Conservation (phyloP, 92 coral and sea anemone genomes). For the Metridium senile region DNA sequence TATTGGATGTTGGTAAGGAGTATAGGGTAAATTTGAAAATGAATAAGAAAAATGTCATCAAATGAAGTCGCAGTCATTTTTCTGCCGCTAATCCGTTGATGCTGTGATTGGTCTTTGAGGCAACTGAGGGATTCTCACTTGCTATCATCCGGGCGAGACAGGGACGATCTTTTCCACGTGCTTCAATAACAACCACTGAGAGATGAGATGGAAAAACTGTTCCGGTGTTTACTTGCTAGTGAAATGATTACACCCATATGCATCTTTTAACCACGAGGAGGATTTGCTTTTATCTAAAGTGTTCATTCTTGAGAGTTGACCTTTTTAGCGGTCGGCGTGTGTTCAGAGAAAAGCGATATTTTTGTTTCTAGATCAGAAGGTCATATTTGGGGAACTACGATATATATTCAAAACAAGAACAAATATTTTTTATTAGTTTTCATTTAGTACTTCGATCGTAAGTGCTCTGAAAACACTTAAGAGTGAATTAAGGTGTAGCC, state of each 20-base stretch:
- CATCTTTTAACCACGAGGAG: conserved; percentile 1
- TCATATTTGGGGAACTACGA: conserved; percentile 7
- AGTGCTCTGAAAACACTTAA: conserved; percentile 8
- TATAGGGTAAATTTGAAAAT: background rate
- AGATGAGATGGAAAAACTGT: conserved; percentile 17
- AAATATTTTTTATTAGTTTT: conserved; percentile 7
- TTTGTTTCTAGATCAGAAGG: conserved; percentile 14
- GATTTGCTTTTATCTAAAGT: background rate
- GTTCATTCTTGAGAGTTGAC: background rate
- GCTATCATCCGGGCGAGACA: conserved; percentile 35
- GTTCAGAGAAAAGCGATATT: background rate
- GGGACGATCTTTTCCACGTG: conserved; percentile 13
- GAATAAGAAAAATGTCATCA: background rate
- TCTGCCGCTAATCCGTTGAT: conserved; percentile 15
- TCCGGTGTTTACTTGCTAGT: conserved; percentile 33
- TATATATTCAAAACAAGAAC: conserved; percentile 5
- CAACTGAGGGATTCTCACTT: background rate
- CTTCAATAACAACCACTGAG: background rate
- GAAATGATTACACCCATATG: conserved; percentile 24
- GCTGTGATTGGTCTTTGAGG: conserved; percentile 4
- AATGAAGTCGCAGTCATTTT: background rate
- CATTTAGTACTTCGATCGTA: background rate
- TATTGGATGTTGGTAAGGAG: too few species aligned
- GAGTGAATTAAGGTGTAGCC: background rate
- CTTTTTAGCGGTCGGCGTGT: background rate